phyloP scores from a whole-genome alignment of 2,797 vertebrate genomes.

The Schizothorax lantsangensis region DNA sequence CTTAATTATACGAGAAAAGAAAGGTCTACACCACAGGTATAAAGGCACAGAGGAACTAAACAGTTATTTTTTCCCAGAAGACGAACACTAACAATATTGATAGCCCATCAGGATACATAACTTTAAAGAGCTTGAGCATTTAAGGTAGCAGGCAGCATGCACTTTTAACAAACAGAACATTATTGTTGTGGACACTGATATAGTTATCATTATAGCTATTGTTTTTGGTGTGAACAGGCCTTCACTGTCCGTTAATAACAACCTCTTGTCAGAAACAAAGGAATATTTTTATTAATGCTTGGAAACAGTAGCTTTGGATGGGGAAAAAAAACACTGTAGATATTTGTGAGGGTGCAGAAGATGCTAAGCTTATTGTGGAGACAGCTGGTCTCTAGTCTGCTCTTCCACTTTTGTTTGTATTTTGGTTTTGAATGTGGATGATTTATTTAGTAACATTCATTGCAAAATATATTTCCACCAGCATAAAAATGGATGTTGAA shows the following conservation, averaged over 20 bases:
- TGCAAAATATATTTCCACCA: not conserved
- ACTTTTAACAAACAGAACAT: not conserved
- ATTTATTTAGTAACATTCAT: not conserved
- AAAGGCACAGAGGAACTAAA: not conserved
- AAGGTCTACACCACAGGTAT: not conserved
- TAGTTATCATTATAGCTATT: not conserved
- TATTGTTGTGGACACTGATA: not conserved
- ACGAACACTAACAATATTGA: not conserved
- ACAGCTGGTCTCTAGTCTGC: slow-evolving; percentile 12
- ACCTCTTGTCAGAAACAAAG: not conserved
- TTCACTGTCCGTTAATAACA: not conserved
- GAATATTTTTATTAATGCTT: not conserved
- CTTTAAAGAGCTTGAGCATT: not conserved
- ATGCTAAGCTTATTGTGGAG: not conserved
- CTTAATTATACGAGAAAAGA: not conserved
- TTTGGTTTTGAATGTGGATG: not conserved
- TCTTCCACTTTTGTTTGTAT: not conserved
- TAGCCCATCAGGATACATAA: not conserved
- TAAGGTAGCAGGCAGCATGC: not conserved
- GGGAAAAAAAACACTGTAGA: not conserved
- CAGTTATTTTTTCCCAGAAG: not conserved
- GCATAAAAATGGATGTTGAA: not conserved
- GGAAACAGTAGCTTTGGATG: slow-evolving; percentile 4
- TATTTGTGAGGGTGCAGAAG: not conserved
- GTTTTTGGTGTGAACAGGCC: not conserved